Evolutionary conservation across 2,113 vertebrate species (phyloP).

Genomic region (cattle (Bos taurus)): ARS-UCD2.0 NC_037328.1:99141001-99141500

Average conservation of each 20-base stretch:
- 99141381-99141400: conserved; percentile 11
- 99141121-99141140: neutral
- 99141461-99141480: neutral
- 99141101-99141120: neutral
- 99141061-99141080: neutral
- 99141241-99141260: neutral
- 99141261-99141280: neutral
- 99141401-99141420: neutral
- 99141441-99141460: neutral
- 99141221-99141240: neutral
- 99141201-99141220: neutral
- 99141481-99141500: neutral
- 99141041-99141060: conserved; percentile 35
- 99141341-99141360: neutral
- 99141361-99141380: neutral
- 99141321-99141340: conserved; percentile 23
- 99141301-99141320: neutral
- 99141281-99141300: neutral
- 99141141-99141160: neutral
- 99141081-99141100: neutral
- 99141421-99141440: neutral
- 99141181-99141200: neutral
- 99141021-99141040: conserved; percentile 39
- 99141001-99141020: conserved; percentile 19
- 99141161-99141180: neutral